Percentiles rank a stretch among this genome's conserved stretches.
Evolutionary conservation across 2,797 vertebrate species (phyloP).

Genomic region (Stomatorhinus walkeri): DNA sequence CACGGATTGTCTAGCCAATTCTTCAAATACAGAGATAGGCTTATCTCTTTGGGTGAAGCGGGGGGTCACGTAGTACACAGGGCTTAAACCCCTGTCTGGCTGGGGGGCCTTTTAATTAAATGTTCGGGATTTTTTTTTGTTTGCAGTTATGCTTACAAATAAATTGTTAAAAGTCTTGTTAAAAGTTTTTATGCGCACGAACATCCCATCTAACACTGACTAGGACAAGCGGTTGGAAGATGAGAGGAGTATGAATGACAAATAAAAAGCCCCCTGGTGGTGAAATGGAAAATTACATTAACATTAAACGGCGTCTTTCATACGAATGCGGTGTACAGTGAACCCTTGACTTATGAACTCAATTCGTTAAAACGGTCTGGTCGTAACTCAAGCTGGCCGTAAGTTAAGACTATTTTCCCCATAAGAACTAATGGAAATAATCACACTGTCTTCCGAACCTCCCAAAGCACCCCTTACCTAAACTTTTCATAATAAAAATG

Average conservation of each 20-base stretch:
- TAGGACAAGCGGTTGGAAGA: neutral
- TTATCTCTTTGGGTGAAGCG: neutral
- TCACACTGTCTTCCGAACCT: neutral
- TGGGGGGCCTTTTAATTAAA: neutral
- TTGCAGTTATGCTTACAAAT: neutral
- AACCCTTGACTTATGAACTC: neutral
- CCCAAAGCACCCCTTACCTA: neutral
- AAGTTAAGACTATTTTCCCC: neutral
- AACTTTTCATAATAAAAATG: neutral
- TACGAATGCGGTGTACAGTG: neutral
- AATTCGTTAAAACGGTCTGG: too few species aligned
- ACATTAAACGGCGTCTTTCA: neutral
- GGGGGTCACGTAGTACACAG: neutral
- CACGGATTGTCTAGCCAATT: neutral
- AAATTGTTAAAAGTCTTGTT: neutral
- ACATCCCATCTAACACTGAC: neutral
- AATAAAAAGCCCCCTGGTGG: neutral
- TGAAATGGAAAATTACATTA: neutral
- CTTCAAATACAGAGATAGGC: neutral
- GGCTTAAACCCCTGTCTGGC: neutral
- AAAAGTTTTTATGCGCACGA: neutral
- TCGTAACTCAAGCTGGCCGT: neutral
- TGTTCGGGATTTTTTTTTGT: neutral
- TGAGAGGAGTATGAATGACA: neutral
- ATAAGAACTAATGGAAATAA: neutral